Conservation (phyloP, 1,140 invertebrate genomes). For the Sinonovacula constricta region DNA sequence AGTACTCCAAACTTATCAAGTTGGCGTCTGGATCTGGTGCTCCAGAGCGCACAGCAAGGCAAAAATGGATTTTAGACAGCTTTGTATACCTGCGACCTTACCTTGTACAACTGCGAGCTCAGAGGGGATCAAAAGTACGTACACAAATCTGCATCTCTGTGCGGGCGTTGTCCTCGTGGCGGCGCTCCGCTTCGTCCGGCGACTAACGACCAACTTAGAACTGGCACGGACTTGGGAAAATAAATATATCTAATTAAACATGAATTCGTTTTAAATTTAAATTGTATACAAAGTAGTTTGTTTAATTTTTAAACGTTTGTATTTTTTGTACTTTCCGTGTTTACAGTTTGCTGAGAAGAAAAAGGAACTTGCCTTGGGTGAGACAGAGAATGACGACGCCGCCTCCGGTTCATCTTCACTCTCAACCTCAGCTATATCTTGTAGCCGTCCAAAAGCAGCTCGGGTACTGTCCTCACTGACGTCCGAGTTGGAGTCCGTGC, state of each 20-base stretch:
- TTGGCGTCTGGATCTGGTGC: slow-evolving; percentile 26
- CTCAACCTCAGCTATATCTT: too few species aligned
- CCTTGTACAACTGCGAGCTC: slow-evolving; percentile 16
- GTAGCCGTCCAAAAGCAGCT: slow-evolving; percentile 24
- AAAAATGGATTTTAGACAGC: slow-evolving; percentile 24
- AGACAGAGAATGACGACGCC: slow-evolving; percentile 24
- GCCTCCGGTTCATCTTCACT: slow-evolving; percentile 7
- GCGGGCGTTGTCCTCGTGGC: too few species aligned
- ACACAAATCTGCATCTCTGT: too few species aligned
- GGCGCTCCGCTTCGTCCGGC: slow-evolving; percentile 72
- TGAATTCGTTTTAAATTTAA: slow-evolving; percentile 17
- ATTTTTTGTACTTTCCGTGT: background rate
- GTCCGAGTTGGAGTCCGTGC: too few species aligned
- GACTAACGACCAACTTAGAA: slow-evolving; percentile 86
- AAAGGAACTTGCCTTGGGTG: too few species aligned
- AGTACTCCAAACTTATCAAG: too few species aligned
- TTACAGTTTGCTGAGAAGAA: slow-evolving; percentile 15
- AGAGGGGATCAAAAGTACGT: slow-evolving; percentile 24
- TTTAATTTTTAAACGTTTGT: too few species aligned
- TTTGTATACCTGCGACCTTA: slow-evolving; percentile 14
- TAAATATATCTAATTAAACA: too few species aligned
- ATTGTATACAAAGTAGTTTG: too few species aligned
- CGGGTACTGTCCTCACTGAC: too few species aligned
- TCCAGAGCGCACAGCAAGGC: slow-evolving; percentile 24
- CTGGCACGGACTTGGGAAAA: too few species aligned